These are phyloP conservation scores for Seladonia tumulorum DNA, from an alignment of 2,888 invertebrate species.

Conservation along the genomic window DNA sequence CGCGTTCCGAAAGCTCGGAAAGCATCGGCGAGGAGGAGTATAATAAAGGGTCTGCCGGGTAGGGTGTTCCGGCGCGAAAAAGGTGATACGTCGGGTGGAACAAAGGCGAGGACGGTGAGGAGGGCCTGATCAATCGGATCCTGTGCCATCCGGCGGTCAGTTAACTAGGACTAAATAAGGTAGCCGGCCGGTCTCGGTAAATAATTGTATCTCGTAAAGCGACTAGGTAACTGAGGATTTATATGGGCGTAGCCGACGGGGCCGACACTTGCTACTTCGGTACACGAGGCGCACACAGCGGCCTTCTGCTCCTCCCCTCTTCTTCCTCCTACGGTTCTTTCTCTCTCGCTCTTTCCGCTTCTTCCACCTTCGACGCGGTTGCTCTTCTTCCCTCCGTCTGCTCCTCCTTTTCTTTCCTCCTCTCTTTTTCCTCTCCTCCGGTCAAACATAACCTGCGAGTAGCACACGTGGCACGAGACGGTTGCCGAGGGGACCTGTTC, in stretches of 20 bases:
- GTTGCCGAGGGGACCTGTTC: conserved; percentile 39
- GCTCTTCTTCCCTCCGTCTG: conserved; percentile 32
- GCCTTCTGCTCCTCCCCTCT: conserved; percentile 47
- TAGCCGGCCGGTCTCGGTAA: conserved; percentile 72
- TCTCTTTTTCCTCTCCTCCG: conserved; percentile 51
- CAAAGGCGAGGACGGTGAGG: conserved; percentile 48
- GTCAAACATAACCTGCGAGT: conserved; percentile 58
- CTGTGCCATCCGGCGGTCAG: conserved; percentile 70
- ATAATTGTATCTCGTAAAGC: conserved; percentile 80
- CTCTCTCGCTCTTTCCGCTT: not conserved
- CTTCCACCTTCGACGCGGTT: conserved; percentile 28
- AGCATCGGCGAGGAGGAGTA: conserved; percentile 13
- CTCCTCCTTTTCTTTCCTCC: not conserved
- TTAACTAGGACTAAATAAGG: conserved; percentile 80
- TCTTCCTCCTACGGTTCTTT: not conserved
- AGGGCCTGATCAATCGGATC: conserved; percentile 71
- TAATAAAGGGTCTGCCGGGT: not conserved
- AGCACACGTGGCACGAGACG: conserved; percentile 66
- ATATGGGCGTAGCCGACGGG: conserved; percentile 79
- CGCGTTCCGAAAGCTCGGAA: not conserved
- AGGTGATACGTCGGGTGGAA: conserved; percentile 51
- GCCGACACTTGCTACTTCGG: conserved; percentile 77
- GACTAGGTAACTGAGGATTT: conserved; percentile 79
- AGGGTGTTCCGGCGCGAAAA: conserved; percentile 27
- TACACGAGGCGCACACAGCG: conserved; percentile 63